Evolutionary conservation across 2,113 vertebrate species (phyloP).

Genomic region (Oryzias celebensis): DNA sequence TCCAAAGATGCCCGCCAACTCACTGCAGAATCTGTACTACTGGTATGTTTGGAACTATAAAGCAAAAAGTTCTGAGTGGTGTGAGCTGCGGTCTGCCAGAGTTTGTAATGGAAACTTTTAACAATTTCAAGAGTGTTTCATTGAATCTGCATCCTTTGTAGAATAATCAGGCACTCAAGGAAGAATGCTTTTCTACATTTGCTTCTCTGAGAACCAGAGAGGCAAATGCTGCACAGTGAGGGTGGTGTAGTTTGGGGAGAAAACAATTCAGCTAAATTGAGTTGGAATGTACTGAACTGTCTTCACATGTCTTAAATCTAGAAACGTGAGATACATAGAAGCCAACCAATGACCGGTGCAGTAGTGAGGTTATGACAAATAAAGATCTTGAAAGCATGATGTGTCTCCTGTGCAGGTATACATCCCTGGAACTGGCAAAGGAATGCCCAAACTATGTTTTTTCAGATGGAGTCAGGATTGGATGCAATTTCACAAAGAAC

Average conservation of each 20-base stretch:
- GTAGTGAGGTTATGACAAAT: no score
- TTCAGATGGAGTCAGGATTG: slow-evolving; percentile 39
- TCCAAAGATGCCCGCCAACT: slow-evolving; percentile 10
- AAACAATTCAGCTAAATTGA: no score
- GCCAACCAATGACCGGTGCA: no score
- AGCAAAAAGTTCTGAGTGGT: background rate
- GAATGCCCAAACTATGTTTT: slow-evolving; percentile 79
- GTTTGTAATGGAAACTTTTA: no score
- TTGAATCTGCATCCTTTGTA: background rate
- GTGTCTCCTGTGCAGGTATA: slow-evolving; percentile 74
- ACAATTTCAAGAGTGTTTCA: background rate
- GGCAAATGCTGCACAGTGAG: no score
- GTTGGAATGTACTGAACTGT: no score
- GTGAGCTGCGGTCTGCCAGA: background rate
- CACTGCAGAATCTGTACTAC: slow-evolving; percentile 61
- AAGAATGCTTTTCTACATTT: no score
- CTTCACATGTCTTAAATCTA: no score
- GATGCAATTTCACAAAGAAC: slow-evolving; percentile 76
- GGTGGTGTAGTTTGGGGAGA: no score
- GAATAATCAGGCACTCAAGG: background rate
- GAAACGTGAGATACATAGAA: no score
- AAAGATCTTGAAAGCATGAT: no score
- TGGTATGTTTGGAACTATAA: slow-evolving; percentile 55
- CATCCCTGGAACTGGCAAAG: slow-evolving; percentile 54
- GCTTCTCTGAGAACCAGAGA: no score